These are phyloP conservation scores for Chunga burmeisteri DNA, from an alignment of 2,113 vertebrate genomes.

Conservation along the genomic window DNA sequence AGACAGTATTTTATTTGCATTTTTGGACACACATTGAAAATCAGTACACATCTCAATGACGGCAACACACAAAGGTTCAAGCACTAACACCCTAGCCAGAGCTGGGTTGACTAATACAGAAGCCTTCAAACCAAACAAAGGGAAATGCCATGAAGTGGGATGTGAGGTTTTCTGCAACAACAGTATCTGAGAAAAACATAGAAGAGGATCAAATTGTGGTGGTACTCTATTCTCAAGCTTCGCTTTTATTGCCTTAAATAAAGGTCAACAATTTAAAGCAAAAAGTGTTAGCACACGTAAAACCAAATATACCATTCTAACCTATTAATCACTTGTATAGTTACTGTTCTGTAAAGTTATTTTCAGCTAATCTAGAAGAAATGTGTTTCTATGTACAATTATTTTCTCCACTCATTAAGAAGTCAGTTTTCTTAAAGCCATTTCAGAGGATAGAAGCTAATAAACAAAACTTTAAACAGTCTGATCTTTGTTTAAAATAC, in stretches of 20 bases:
- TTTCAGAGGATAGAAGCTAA: slow-evolving; percentile 12
- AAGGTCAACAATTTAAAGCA: neutral
- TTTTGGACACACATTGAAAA: neutral
- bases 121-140: neutral
- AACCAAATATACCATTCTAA: neutral
- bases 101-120: neutral
- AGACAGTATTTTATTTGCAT: neutral
- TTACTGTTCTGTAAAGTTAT: neutral
- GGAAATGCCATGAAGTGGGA: neutral
- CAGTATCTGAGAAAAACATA: neutral
- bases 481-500: neutral
- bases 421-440: neutral
- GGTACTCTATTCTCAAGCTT: neutral
- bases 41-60: neutral
- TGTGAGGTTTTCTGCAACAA: neutral
- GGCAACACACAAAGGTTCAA: neutral
- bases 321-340: neutral
- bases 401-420: neutral
- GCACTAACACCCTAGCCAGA: neutral
- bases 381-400: neutral
- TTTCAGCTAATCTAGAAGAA: neutral
- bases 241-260: neutral
- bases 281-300: neutral
- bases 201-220: neutral
- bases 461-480: neutral